phyloP scores from a whole-genome alignment of 2,888 invertebrate species.

The Pollenia griseotomentosa region DNA sequence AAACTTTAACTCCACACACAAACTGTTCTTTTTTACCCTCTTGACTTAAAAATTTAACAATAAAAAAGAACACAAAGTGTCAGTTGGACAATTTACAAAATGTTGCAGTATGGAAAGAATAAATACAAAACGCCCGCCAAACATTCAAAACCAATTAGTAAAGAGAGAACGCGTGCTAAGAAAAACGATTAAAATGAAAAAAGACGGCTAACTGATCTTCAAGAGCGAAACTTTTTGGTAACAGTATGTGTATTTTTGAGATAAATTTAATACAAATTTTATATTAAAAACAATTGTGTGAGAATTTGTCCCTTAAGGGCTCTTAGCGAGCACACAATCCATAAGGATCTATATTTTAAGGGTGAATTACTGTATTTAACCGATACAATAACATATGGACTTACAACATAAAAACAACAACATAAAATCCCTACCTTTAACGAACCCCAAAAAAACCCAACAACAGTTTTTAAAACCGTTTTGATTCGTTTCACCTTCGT shows the following conservation, averaged over 20 bases:
- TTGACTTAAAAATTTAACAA: slow-evolving; percentile 3
- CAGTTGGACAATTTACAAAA: slow-evolving; percentile 66
- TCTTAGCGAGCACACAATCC: no score
- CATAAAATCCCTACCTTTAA: slow-evolving; percentile 71
- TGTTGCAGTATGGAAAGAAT: slow-evolving; percentile 22
- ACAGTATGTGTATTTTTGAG: no score
- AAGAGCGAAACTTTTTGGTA: background rate
- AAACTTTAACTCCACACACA: background rate
- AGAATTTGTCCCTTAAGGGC: no score
- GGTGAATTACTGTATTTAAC: slow-evolving; percentile 31
- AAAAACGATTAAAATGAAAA: slow-evolving; percentile 58
- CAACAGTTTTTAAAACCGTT: slow-evolving; percentile 73
- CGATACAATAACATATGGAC: slow-evolving; percentile 60
- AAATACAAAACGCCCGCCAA: slow-evolving; percentile 77
- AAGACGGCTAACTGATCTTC: background rate
- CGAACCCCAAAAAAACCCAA: slow-evolving; percentile 62
- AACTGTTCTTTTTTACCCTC: slow-evolving; percentile 26
- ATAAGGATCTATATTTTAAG: slow-evolving; percentile 33
- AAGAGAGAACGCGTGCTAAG: slow-evolving; percentile 81
- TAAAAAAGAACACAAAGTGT: slow-evolving; percentile 57
- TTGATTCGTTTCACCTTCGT: slow-evolving; percentile 75
- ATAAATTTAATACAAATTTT: no score
- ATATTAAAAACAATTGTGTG: no score
- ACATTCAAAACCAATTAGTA: slow-evolving; percentile 82
- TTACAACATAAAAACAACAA: slow-evolving; percentile 11